Percentiles rank a stretch among this genome's conserved stretches.
Conservation (phyloP, 2,888 invertebrate species). For the Nymphalis polychloros region DNA sequence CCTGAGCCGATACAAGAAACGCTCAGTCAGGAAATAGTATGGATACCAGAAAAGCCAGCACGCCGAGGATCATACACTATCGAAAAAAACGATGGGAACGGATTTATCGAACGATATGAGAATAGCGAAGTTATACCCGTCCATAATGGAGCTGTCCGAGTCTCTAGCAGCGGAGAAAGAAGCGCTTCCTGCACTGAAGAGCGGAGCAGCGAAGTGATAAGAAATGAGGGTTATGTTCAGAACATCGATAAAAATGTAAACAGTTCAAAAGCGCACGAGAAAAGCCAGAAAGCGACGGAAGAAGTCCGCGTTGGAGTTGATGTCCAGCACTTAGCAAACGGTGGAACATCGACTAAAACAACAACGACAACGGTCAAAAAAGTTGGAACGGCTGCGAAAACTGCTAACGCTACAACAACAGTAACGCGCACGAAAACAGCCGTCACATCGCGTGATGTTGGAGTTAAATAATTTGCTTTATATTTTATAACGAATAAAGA, state of each 20-base stretch:
- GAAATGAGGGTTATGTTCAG: slow-evolving; percentile 63
- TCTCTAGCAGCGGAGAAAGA: slow-evolving; percentile 61
- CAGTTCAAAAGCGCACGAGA: slow-evolving; percentile 64
- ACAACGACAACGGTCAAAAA: slow-evolving; percentile 70
- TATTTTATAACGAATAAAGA: slow-evolving; percentile 3
- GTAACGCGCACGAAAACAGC: slow-evolving; percentile 67
- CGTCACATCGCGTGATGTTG: slow-evolving; percentile 70
- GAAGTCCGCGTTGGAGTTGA: slow-evolving; percentile 67
- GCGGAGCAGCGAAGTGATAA: slow-evolving; percentile 56
- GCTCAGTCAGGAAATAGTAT: slow-evolving; percentile 69
- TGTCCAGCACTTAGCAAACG: slow-evolving; percentile 68
- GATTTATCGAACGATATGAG: slow-evolving; percentile 62
- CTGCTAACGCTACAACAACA: slow-evolving; percentile 62
- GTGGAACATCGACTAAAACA: slow-evolving; percentile 68
- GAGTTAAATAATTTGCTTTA: slow-evolving; percentile 59
- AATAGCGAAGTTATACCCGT: slow-evolving; percentile 66
- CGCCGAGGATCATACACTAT: slow-evolving; percentile 76
- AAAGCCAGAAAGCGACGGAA: slow-evolving; percentile 59
- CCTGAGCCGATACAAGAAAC: slow-evolving; percentile 70
- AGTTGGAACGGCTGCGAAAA: slow-evolving; percentile 67
- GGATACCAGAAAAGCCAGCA: slow-evolving; percentile 66
- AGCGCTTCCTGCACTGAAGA: slow-evolving; percentile 58
- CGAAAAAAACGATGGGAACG: slow-evolving; percentile 61
- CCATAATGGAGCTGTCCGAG: slow-evolving; percentile 61
- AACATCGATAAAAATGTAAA: slow-evolving; percentile 60